Evolutionary conservation across 1,140 invertebrate genomes (phyloP).

Genomic region (Amyelois transitella): DNA sequence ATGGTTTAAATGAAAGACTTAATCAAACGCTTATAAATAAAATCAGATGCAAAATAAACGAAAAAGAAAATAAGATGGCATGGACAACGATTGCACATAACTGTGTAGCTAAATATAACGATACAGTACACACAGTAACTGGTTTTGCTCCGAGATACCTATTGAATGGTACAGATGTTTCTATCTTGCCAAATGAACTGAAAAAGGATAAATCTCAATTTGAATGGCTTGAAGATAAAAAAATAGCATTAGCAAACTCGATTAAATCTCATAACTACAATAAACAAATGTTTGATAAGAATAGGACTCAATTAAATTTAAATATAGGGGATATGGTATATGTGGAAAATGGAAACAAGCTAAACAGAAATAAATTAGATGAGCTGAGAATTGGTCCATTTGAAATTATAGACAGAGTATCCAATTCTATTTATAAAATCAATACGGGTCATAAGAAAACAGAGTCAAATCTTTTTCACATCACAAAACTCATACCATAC

Average conservation of each 20-base stretch:
- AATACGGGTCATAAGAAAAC: no score
- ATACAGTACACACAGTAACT: constrained; percentile 36
- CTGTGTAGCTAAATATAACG: constrained; percentile 26
- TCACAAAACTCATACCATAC: no score
- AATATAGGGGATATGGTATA: constrained; percentile 9
- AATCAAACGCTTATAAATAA: no score
- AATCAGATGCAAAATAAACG: no score
- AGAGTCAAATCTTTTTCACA: no score
- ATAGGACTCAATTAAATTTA: constrained; percentile 7
- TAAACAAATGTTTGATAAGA: constrained; percentile 13
- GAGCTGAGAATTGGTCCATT: no score
- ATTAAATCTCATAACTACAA: constrained; percentile 14
- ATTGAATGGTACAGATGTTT: constrained; percentile 34
- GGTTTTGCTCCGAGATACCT: constrained; percentile 42
- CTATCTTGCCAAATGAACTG: constrained; percentile 30
- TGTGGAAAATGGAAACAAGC: no score
- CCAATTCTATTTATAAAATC: no score
- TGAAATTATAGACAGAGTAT: no score
- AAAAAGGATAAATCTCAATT: constrained; percentile 14
- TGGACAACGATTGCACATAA: no score
- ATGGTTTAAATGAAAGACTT: no score
- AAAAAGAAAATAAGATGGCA: no score
- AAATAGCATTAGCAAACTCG: constrained; percentile 12
- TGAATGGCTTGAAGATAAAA: constrained; percentile 10
- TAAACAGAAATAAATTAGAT: constrained; percentile 17